Evolutionary conservation across 92 coral and sea anemone genomes (phyloP), one percentile per base, ranked within the genome.

Genomic region (Epizoanthus rinbou): DNA sequence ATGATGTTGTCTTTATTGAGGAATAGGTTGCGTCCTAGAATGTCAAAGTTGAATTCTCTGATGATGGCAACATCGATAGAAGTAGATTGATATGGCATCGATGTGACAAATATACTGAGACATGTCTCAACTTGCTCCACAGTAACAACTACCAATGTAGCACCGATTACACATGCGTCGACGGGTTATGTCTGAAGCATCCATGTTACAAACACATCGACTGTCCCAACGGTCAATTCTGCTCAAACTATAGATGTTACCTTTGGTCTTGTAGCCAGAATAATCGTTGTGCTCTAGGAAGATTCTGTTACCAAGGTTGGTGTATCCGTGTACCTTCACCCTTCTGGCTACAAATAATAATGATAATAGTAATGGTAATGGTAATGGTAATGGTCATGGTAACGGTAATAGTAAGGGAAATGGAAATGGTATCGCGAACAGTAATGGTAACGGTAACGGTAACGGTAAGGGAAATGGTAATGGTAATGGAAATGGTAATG

Each of bases 171-270:
- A 67, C 72, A 1, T 67, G 72, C 5, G 9, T 67, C 7, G 11
- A 67, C 72, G 19, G 72, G 3, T 8, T 31, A 18, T 67, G 72
- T 19, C 7, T 18, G 72, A 67, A 67, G 72, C 72, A 31, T 24
- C 50, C 31, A 19, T 67, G 72, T 19, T 28, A 13, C 28, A 3
- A 6, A 1, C 6, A 14, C 47, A 33, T 21, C 1, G 72, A 4
- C 15, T 67, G 72, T 67, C 72, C 72, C 23, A 67, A 67, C 11
- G 72, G 72, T 19, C 50, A 67, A 11, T 31, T 67, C 22, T 67
- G 72, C 28, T 1, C 72, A 17, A 67, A 67, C 50, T 19, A 67
- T 3, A 2, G 4, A 8, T 67, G 72, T 0, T 67, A 15, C 72
- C 35, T 67, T 7, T 67, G 50, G 72, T 16, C 31, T 19, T 67